phyloP scores from a whole-genome alignment of 2,113 vertebrate genomes.

The Takifugu flavidus region DNA sequence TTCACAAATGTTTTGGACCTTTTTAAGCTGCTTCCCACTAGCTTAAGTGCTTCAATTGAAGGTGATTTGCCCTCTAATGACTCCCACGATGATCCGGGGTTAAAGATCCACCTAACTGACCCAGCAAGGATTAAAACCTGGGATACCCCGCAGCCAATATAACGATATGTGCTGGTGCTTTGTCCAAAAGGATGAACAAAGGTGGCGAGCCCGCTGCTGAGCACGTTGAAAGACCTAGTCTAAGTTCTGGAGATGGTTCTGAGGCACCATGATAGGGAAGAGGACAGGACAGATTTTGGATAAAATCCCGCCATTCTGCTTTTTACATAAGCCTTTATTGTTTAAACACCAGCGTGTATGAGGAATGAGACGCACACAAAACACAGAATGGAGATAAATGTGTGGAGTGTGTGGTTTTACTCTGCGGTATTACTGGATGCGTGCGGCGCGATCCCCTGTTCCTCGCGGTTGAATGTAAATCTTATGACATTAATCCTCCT shows the following conservation, averaged over 20 bases:
- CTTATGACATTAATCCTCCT: slow-evolving; percentile 59
- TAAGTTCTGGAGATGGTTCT: slow-evolving; percentile 20
- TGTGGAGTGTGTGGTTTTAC: slow-evolving; percentile 1
- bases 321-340: background rate
- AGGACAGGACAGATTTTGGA: slow-evolving; percentile 10
- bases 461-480: slow-evolving; percentile 39
- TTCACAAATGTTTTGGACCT: no score
- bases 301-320: background rate
- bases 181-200: no score
- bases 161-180: no score
- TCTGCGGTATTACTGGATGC: slow-evolving; percentile 7
- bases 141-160: no score
- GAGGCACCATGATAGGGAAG: slow-evolving; percentile 1
- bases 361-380: slow-evolving; percentile 7
- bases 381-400: background rate
- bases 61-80: no score
- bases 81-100: no score
- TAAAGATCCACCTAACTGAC: no score
- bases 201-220: no score
- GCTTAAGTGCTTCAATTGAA: no score
- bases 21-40: no score
- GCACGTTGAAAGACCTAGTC: no score
- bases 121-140: no score
- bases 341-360: background rate
- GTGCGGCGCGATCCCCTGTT: slow-evolving; percentile 24